Base-by-base conservation (phyloP, 2,888 invertebrate genomes). In the Temnothorax unifasciatus region DNA sequence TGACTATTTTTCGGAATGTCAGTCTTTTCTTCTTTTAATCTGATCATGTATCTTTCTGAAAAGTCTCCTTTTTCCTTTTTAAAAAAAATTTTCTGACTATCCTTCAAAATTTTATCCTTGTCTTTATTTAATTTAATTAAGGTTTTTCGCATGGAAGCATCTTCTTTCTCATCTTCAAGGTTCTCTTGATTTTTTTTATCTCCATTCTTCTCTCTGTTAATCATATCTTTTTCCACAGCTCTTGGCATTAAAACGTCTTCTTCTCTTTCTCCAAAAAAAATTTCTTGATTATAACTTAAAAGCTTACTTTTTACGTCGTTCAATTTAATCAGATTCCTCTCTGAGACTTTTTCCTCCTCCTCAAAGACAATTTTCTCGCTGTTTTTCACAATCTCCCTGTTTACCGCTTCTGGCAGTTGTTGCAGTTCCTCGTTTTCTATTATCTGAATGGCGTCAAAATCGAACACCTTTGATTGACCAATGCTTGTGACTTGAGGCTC, bases 341-440 rank as follows among this genome's bases (percentile, higher is more conserved):
- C 11, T 29, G 57, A 75, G 9, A 15, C 3, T 61, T 38, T 13
- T 25, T 76, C 41, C 0, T 91, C 89, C 34, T 92, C 91, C 11
- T 92, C 93, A 88, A 88, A 93, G 11, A 93, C 85, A 50, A 93
- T 92, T 71, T 93, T 93, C 0, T 91, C 89, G 21, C 93, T 93
- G 84, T 93, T 93, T 71, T 91, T 92, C 21, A 93, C 47, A 34
- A 93, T 93, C 44, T 93, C 93, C 1, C 86, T 89, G 66, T 93
- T 93, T 38, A 93, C 92, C 0, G 93, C 90, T 47, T 93, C 93
- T 5, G 93, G 92, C 8, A 93, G 75, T 6, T 93, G 91, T 25
- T 92, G 89, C 3, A 93, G 77, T 11, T 93, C 92, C 0, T 83
- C 68, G 2, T 93, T 93, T 21, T 86, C 91, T 64, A 93, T 93